Base-by-base conservation (phyloP, 2,888 invertebrate genomes). In the Unio pictorum region DNA sequence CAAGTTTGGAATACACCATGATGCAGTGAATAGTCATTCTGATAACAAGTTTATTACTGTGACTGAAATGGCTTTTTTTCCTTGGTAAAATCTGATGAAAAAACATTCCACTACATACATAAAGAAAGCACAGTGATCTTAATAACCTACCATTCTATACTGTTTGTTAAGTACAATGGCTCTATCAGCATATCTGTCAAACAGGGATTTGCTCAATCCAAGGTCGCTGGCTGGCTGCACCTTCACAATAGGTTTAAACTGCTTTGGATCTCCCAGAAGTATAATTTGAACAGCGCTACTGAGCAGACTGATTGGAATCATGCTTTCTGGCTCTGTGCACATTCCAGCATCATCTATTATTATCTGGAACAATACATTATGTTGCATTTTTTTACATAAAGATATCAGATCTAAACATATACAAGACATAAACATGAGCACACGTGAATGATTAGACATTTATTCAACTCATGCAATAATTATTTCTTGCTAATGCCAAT, bases 261-360 rank as follows among this genome's bases (percentile, higher is more conserved):
- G 87, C 30, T 80, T 66, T 55, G 77, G 76, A 70, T 88, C 88
- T 20, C 88, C 88, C 55, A 88, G 65, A 58, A 88, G 72, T 30
- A 83, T 78, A n/a, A 88, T 76, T 63, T 94, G 69, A 92, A 81
- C 74, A 4, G 71, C 73, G 6, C 70, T 68, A 15, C 59, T 67
- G 65, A 78, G 73, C 30, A 81, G 58, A 17, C 79, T 74, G 18
- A 85, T 93, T 0, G 88, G 88, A 56, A 87, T 75, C 73, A 88
- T 69, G 66, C 79, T 73, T 71, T 88, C 87, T 20, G 85, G 85
- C 69, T 88, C 88, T 20, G 79, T 82, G 67, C 86, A 85, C 75
- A 84, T 78, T 34, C 84, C 84, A 68, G 83, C 79, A 69, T 88
- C 88, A 73, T 89, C 88, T 34, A 89, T 81, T 54, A 89, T 86